Evolutionary conservation across 2,888 invertebrate species (phyloP), one percentile per base, ranked within the genome.

Genomic region (Drosophila kanekoi): DNA sequence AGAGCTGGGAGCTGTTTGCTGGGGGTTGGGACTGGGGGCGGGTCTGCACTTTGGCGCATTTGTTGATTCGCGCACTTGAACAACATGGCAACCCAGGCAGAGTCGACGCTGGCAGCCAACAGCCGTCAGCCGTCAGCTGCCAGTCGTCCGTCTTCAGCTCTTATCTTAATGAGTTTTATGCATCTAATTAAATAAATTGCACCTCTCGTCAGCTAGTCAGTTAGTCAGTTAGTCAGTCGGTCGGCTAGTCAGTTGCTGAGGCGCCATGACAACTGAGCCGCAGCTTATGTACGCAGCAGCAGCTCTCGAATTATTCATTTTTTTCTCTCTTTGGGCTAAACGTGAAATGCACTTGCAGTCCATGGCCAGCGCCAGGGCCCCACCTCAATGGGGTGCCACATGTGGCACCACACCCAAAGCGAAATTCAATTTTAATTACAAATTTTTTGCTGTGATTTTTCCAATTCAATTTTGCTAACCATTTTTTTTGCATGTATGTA

Each of bases 121-220:
- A 28, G 23, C 23, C 33, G 1, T 1, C 28, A 20, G 43, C 13
- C 43, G 54, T 35, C 54, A 44, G 54, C 35, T n/a, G n/a, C n/a
- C n/a, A n/a, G n/a, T n/a, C 44, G 54, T 54, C 54, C 58, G 62
- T 68, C 62, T 57, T 69, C 72, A 72, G 90, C 91, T 90, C 91
- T 90, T 90, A 89, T 90, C 91, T 90, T 91, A 91, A 90, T 90
- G 90, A 91, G 91, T 87, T 90, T 89, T 87, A 90, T 91, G 90
- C 90, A 90, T 91, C 90, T 90, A 91, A 90, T 90, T 90, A 90
- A 90, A 91, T 90, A 89, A 89, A 90, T 89, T 90, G 89, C 90
- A 85, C 87, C 79, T 75, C 81, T 81, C 72, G 41, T 69, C 47
- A 45, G 49, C 38, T 41, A 5, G 37, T 38, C 37, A 8, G 37